Evolutionary conservation across 1,140 invertebrate genomes (phyloP).

Genomic region (Rhizoglyphus robini): DNA sequence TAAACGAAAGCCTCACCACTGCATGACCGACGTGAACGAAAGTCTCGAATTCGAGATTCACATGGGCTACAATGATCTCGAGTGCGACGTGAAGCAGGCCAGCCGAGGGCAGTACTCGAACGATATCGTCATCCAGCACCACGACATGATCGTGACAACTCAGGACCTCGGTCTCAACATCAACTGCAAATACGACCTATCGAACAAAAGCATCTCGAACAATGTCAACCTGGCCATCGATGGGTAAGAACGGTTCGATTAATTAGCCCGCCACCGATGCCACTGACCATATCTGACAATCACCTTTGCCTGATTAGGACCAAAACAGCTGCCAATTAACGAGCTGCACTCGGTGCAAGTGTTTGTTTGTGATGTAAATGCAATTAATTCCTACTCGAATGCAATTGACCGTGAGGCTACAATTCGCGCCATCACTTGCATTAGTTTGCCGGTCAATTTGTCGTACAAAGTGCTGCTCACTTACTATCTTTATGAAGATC

Average conservation of each 20-base stretch:
- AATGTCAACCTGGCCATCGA: constrained; percentile 34
- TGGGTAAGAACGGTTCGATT: constrained; percentile 25
- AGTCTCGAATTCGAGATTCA: constrained; percentile 28
- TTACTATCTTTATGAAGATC: too few relatives aligned
- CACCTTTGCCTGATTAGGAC: too few relatives aligned
- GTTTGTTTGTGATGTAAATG: too few relatives aligned
- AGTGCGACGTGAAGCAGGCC: constrained; percentile 28
- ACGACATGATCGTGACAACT: constrained; percentile 84
- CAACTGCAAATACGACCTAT: constrained; percentile 80
- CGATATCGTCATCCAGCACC: constrained; percentile 81
- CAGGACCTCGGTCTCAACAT: constrained; percentile 79
- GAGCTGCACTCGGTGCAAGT: too few relatives aligned
- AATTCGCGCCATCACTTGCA: too few relatives aligned
- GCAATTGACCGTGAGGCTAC: too few relatives aligned
- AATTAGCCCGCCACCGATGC: neutral
- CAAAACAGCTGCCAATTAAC: too few relatives aligned
- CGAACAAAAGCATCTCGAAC: constrained; percentile 81
- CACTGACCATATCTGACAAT: too few relatives aligned
- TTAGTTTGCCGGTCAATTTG: too few relatives aligned
- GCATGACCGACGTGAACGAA: constrained; percentile 52
- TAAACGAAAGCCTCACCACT: constrained; percentile 78
- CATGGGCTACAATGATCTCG: constrained; percentile 28
- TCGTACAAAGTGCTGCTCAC: too few relatives aligned
- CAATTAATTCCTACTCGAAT: too few relatives aligned
- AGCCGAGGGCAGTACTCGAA: constrained; percentile 53